A percentile compares a stretch with the other conserved stretches of the same genome.
These are phyloP conservation scores for Parazoanthus swiftii DNA, from an alignment of 92 coral and sea anemone genomes.

Conservation along the genomic window DNA sequence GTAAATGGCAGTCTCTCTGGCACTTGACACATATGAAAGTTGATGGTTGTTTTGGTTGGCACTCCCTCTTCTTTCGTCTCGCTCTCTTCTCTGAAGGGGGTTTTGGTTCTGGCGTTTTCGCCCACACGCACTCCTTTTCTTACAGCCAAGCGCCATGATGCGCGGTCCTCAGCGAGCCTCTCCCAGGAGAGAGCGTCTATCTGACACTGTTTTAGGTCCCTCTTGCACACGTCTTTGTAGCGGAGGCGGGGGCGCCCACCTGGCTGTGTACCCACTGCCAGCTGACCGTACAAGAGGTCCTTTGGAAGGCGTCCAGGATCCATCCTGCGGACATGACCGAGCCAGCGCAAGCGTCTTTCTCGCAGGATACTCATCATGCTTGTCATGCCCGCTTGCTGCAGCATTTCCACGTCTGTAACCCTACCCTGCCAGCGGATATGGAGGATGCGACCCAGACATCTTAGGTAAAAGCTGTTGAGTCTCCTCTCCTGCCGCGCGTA, in stretches of 20 bases:
- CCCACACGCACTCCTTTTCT: neutral
- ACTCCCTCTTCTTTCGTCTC: neutral
- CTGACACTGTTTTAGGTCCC: neutral
- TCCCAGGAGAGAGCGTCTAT: constrained; percentile 20
- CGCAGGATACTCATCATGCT: neutral
- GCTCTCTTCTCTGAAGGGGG: constrained; percentile 1
- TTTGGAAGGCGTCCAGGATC: constrained; percentile 26
- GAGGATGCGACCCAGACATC: constrained; percentile 21
- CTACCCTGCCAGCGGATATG: constrained; percentile 10
- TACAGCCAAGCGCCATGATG: constrained; percentile 5
- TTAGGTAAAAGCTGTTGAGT: constrained; percentile 13
- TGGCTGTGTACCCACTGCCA: neutral
- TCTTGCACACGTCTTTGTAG: constrained; percentile 20
- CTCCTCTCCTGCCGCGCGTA: constrained; percentile 13
- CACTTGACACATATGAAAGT: constrained; percentile 40
- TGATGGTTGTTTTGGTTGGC: constrained; percentile 42
- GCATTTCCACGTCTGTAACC: neutral
- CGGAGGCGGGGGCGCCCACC: constrained; percentile 13
- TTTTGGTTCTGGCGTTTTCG: constrained; percentile 17
- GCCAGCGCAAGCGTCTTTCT: constrained; percentile 2
- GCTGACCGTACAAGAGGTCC: constrained; percentile 34
- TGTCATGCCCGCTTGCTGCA: neutral
- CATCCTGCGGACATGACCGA: constrained; percentile 11
- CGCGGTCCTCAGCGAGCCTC: neutral
- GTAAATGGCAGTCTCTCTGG: constrained; percentile 51